Conservation (phyloP, 2,888 invertebrate species). For the Caenorhabditis sinica region DNA sequence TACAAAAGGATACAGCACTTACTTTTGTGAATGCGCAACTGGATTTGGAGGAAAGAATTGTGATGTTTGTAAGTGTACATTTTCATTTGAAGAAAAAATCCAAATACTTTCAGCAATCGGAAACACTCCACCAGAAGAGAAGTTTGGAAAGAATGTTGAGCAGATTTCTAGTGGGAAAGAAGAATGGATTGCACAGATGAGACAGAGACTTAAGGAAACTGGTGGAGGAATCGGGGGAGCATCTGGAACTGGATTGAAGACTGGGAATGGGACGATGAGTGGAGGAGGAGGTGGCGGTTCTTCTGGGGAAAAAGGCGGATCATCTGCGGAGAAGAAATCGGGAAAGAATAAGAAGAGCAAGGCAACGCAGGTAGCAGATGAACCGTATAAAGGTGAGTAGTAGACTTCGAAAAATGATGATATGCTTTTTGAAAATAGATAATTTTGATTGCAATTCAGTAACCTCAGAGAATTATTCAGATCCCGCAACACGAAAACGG, state of each 20-base stretch:
- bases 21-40: conserved; percentile 80
- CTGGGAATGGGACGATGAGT: conserved; percentile 36
- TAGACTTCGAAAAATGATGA: too few species aligned
- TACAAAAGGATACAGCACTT: conserved; percentile 76
- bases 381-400: conserved; percentile 73
- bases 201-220: conserved; percentile 64
- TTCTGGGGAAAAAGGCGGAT: conserved; percentile 38
- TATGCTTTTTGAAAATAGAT: too few species aligned
- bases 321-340: conserved; percentile 39
- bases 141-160: conserved; percentile 78
- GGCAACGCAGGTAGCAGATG: conserved; percentile 68
- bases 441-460: background rate
- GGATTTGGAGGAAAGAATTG: conserved; percentile 81
- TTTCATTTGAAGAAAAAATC: background rate
- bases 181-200: conserved; percentile 83
- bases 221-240: conserved; percentile 64
- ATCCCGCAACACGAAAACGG: conserved; percentile 71
- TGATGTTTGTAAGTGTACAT: conserved; percentile 74
- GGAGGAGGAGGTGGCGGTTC: conserved; percentile 37
- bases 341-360: conserved; percentile 62
- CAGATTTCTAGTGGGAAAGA: conserved; percentile 80
- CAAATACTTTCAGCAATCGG: conserved; percentile 69
- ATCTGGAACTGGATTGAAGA: conserved; percentile 52
- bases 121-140: conserved; percentile 71
- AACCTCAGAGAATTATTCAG: conserved; percentile 38